Base-by-base conservation (phyloP, 23 tunicate genomes). In the Aplidium turbinatum region DNA sequence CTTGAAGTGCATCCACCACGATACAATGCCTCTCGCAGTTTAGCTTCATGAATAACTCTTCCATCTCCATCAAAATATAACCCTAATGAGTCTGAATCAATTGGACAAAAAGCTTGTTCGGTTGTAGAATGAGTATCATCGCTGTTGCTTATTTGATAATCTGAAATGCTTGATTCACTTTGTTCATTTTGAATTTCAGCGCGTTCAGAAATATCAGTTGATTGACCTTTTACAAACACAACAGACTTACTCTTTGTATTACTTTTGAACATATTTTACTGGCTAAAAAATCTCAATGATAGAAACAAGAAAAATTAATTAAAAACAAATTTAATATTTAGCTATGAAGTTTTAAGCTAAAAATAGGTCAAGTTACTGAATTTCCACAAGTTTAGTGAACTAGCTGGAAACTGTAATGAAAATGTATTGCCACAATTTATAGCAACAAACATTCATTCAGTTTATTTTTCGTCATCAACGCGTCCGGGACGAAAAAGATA, bases 21-120 rank as follows among this genome's bases (percentile, higher is more conserved):
- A 57, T 74, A 83, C 9, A 83, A 26, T 1, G 81, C 54, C 52
- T 83, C 57, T 4, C 76, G 75, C 51, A 83, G 47, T 33, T 75
- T 72, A 13, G 76, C 39, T 33, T 72, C 87, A 35, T 61, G 29
- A 26, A 72, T 73, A 33, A 81, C 73, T 11, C 85, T 32, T 7
- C 87, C 87, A 47, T 81, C 87, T n/a, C 0, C 60, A 47, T 81
- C 79, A 46, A 81, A 71, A 33, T 33, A 72, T 19, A 4, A 9
- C 11, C 22, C 23, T 34, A 72, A 24, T 26, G 30, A 29, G 33
- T 81, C 64, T 16, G 23, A 18, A 1, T 63, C 60, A 28, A 81
- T 19, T 33, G 63, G 52, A 32, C 1, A 20, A 71, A 81, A 81
- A 36, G 35, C 54, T 34, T 23, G 50, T 33, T 46, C 51, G 6